Percentiles rank a stretch among this genome's conserved stretches.
These are phyloP conservation scores for Carettochelys insculpta DNA, from an alignment of 2,113 vertebrate species.

Conservation along the genomic window DNA sequence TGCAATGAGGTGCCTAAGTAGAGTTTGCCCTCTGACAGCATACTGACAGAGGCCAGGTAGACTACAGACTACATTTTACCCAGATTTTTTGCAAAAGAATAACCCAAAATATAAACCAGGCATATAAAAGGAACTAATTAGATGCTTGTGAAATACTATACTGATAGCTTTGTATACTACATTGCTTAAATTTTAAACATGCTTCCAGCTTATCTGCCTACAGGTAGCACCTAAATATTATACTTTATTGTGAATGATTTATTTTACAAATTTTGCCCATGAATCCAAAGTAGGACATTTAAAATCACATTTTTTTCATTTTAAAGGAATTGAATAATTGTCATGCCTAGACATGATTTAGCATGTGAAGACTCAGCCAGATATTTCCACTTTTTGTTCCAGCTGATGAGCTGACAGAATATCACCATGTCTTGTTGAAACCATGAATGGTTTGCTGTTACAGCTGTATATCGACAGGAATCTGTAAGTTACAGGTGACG, in stretches of 20 bases:
- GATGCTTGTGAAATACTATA: neutral
- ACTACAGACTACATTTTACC: neutral
- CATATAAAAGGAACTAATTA: neutral
- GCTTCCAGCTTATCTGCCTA: slow-evolving; percentile 21
- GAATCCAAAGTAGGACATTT: slow-evolving; percentile 23
- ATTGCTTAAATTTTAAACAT: slow-evolving; percentile 33
- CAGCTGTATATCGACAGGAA: neutral
- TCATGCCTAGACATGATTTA: slow-evolving; percentile 59
- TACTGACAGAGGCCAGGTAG: neutral
- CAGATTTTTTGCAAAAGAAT: slow-evolving; percentile 10
- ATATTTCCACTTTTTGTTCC: slow-evolving; percentile 58
- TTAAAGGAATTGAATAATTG: slow-evolving; percentile 49
- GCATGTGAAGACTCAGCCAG: slow-evolving; percentile 27
- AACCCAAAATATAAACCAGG: slow-evolving; percentile 21
- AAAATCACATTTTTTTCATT: slow-evolving; percentile 26
- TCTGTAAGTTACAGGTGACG: slow-evolving; percentile 36
- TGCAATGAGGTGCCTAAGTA: neutral
- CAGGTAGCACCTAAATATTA: slow-evolving; percentile 1
- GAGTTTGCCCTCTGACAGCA: neutral
- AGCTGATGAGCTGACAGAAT: slow-evolving; percentile 59
- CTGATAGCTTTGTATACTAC: neutral
- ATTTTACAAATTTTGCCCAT: neutral
- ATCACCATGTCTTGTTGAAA: slow-evolving; percentile 55
- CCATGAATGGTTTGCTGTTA: slow-evolving; percentile 47
- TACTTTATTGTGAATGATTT: slow-evolving; percentile 51